Evolutionary conservation across 1,140 invertebrate genomes (phyloP).

Genomic region (Neodiprion lecontei): DNA sequence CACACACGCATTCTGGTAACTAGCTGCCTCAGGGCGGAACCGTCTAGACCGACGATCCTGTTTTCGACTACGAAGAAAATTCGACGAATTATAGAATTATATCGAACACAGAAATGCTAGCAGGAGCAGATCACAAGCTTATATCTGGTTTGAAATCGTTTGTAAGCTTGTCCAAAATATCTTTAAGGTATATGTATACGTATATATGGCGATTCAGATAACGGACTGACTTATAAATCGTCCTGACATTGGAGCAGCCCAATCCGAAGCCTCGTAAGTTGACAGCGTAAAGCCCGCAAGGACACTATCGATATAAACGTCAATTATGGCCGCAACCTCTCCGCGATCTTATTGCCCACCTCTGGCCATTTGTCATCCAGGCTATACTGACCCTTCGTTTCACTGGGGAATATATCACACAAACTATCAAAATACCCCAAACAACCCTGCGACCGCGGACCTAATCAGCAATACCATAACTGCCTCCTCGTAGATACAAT

Average conservation of each 20-base stretch:
- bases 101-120: no score
- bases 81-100: no score
- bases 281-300: neutral
- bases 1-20: neutral
- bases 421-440: neutral
- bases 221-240: neutral
- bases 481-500: neutral
- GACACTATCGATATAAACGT: constrained; percentile 12
- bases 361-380: constrained; percentile 8
- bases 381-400: neutral
- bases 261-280: neutral
- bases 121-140: no score
- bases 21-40: neutral
- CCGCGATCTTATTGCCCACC: neutral
- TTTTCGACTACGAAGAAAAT: neutral
- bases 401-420: constrained; percentile 9
- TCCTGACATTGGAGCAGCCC: neutral
- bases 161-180: neutral
- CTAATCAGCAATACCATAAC: constrained; percentile 7
- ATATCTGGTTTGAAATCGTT: neutral
- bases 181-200: neutral
- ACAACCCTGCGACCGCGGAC: neutral
- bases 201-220: neutral
- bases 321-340: neutral
- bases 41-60: neutral